Base-by-base conservation (phyloP, 2,797 vertebrate species). In the Gouania willdenowi region DNA sequence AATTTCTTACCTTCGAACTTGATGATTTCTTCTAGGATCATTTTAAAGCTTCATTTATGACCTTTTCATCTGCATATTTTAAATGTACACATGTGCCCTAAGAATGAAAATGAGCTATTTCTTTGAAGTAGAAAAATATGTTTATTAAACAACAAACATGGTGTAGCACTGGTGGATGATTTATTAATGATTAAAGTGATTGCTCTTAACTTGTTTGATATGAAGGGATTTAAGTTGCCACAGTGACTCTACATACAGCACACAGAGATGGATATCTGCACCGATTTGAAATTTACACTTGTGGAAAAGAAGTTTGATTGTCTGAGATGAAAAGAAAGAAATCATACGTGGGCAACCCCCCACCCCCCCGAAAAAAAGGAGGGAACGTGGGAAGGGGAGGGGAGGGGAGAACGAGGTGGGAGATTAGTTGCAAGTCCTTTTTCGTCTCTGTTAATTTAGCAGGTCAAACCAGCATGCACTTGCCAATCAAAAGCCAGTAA, bases 91-190 rank as follows among this genome's bases (percentile, higher is more conserved):
- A n/a, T n/a, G 6, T 4, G 10, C 19, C 36, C 10, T 78, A 49
- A 59, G 17, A 77, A 77, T 64, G 54, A 83, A 77, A 58, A 52
- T 64, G 64, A 59, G 40, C 69, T 82, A 70, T 76, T 62, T 58
- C 83, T 74, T 89, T 77, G 88, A 87, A 88, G 89, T 91, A 92
- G 85, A 93, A 95, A 94, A 94, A 92, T 89, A 93, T 59, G 80
- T 93, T 95, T 93, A 94, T 94, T 94, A 84, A 89, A 88, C 65
- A 84, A 87, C 68, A 89, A 83, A 87, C 72, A 79, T 79, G 79
- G 67, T 62, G 49, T 83, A 69, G 72, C 71, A 79, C 66, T 72
- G 81, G 71, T 78, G 71, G 85, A 75, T 65, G 66, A 59, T 84
- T 82, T 84, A 87, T 83, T 81, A 51, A 66, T 38, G 44, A 20